Base-by-base conservation (phyloP, 2,888 invertebrate species). In the Coleophora flavipennella region DNA sequence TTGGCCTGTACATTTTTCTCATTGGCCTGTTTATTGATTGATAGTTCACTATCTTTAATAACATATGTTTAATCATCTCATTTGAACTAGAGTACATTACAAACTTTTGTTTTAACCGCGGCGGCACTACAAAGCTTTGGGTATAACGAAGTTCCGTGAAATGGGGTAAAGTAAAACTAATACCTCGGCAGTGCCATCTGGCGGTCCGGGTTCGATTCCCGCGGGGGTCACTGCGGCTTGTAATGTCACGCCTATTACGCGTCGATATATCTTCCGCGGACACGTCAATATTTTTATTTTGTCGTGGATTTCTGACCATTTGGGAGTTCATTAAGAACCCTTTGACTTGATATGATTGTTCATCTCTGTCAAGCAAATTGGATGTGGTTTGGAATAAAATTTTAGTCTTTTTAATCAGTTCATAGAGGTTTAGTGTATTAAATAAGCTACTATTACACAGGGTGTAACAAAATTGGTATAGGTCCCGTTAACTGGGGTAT, bases 211-310 rank as follows among this genome's bases (percentile, higher is more conserved):
- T 78, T 80, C 59, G 63, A 72, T 62, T 80, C 81, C 83, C 80
- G 73, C 44, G 78, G 67, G 79, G 73, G 69, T 64, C 61, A 59
- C 60, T 56, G 53, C 50, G 45, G 51, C n/a, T 55, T 59, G 65
- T 72, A 79, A 79, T 83, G 83, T 81, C 73, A 83, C 80, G 83
- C 75, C 71, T 83, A 74, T 84, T 83, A 80, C 74, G 72, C 62
- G 56, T 62, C 79, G 66, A 83, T 84, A 81, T 76, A 78, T 83
- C 80, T 78, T 74, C 63, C 43, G 62, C 55, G 59, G 62, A 66
- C n/a, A n/a, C 71, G 70, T 77, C 67, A 78, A 78, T 77, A 79
- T 76, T 79, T 75, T 72, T 67, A 71, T 72, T 71, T 76, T 66
- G 57, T 20, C 20, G 63, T 63, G 56, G 59, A 65, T 63, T 65